phyloP scores from a whole-genome alignment of 2,888 invertebrate species.

The Drosophila nigritarsus region DNA sequence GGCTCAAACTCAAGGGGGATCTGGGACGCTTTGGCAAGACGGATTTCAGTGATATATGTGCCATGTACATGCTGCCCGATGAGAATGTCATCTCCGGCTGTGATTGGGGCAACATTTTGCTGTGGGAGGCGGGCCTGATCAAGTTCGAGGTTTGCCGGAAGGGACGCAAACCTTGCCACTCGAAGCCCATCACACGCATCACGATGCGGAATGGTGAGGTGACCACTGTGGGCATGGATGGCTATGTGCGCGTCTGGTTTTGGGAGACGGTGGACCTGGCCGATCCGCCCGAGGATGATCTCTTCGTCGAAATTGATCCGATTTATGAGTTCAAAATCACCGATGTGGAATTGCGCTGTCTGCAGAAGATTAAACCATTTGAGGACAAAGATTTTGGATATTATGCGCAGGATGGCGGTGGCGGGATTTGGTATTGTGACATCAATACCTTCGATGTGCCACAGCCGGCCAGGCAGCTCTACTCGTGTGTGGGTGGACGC shows the following conservation, averaged over 20 bases:
- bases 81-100: conserved; percentile 95
- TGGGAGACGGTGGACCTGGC: conserved; percentile 96
- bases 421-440: conserved; percentile 92
- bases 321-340: conserved; percentile 91
- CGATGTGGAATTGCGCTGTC: conserved; percentile 80
- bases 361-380: conserved; percentile 82
- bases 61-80: conserved; percentile 93
- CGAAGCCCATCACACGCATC: conserved; percentile 87
- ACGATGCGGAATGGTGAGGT: conserved; percentile 83
- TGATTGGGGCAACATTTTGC: conserved; percentile 95
- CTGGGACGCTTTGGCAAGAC: conserved; percentile 96
- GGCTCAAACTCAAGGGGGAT: conserved; percentile 94
- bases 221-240: conserved; percentile 88
- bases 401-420: conserved; percentile 95
- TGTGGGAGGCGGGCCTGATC: conserved; percentile 96
- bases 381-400: conserved; percentile 86
- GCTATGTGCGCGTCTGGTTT: conserved; percentile 93
- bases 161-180: conserved; percentile 90
- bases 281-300: conserved; percentile 92
- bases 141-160: conserved; percentile 92
- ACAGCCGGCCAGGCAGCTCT: conserved; percentile 85
- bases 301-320: conserved; percentile 93
- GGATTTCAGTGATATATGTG: conserved; percentile 94
- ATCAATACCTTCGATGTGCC: conserved; percentile 86
- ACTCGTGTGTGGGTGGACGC: conserved; percentile 91